These are phyloP conservation scores for Chrysolophus pictus DNA, from an alignment of 2,797 vertebrate genomes.

Conservation along the genomic window DNA sequence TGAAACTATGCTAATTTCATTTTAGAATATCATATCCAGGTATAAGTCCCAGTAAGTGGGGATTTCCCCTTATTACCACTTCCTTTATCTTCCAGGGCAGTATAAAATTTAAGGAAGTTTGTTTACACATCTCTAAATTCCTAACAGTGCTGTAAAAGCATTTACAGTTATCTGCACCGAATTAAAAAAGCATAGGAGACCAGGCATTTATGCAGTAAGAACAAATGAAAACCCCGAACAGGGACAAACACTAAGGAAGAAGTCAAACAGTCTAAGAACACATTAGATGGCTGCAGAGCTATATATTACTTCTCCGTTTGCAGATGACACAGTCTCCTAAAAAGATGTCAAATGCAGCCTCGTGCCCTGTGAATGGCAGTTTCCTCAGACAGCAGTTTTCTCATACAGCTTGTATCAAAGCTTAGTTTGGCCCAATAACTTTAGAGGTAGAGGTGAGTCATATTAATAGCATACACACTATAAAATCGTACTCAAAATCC, in stretches of 20 bases:
- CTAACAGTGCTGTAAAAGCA: not conserved
- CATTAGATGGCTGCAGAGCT: not conserved
- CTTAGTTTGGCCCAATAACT: not conserved
- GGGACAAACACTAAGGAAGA: not conserved
- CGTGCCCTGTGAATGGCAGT: rapidly evolving
- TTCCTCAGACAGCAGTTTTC: not conserved
- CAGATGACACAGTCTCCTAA: not conserved
- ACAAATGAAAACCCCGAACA: not conserved
- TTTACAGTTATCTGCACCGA: not conserved
- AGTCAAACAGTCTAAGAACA: not conserved
- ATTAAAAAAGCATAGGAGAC: not conserved
- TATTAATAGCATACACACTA: not conserved
- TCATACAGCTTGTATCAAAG: not conserved
- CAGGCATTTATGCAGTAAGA: not conserved
- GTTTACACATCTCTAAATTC: not conserved
- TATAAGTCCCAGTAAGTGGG: not conserved
- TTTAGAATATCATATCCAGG: not conserved
- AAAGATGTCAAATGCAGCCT: not conserved
- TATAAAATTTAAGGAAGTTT: not conserved
- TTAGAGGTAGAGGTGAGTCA: not conserved
- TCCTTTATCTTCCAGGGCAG: not conserved
- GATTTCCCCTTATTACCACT: not conserved
- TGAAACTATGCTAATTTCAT: not conserved
- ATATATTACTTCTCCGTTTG: not conserved
- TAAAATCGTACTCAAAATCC: not conserved